Evolutionary conservation across 2,888 invertebrate genomes (phyloP), one percentile per base, ranked within the genome.

Genomic region (Galerucella calmariensis): DNA sequence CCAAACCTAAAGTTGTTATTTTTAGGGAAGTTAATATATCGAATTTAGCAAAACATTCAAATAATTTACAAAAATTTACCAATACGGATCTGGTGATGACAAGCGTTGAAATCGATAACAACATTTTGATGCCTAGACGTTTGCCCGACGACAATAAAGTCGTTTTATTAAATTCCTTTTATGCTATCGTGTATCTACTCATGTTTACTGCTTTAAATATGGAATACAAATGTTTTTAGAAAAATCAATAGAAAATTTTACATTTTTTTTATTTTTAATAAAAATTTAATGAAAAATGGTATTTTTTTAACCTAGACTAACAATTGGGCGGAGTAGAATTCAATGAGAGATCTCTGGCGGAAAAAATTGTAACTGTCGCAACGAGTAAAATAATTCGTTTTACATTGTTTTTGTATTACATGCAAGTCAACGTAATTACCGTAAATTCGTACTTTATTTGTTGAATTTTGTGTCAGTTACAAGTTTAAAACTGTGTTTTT

Each of bases 161-260:
- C 27, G 73, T 73, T 10, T 70, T 83, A 24, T 75, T 83, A 51
- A 80, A 82, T 74, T 80, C 79, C 6, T 75, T 83, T 67, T 83
- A 83, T 61, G 81, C 80, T 16, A 75, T 82, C 51, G 78, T 83
- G n/a, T 83, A 82, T 74, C 77, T 82, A 56, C 58, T 83, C 46
- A 80, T 83, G 76, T 83, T 82, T 73, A 80, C 82, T 2, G 82
- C 82, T 1, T 73, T 82, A 66, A 82, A 81, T 79, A 73, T 82
- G 75, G 79, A 81, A 69, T 82, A 79, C 69, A 81, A 78, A 71
- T 82, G 81, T 75, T 67, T 78, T 56, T 77, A 62, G 16, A 46
- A 65, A 65, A 12, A 62, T 8, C 27, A 2, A 16, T 61, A n/a
- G 48, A 51, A 56, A 67, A 65, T 35, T 27, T 56, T 48, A 59